Percentiles rank a stretch among this genome's conserved stretches.
These are phyloP conservation scores for Lymantria monacha DNA, from an alignment of 2,888 invertebrate species.

Conservation along the genomic window DNA sequence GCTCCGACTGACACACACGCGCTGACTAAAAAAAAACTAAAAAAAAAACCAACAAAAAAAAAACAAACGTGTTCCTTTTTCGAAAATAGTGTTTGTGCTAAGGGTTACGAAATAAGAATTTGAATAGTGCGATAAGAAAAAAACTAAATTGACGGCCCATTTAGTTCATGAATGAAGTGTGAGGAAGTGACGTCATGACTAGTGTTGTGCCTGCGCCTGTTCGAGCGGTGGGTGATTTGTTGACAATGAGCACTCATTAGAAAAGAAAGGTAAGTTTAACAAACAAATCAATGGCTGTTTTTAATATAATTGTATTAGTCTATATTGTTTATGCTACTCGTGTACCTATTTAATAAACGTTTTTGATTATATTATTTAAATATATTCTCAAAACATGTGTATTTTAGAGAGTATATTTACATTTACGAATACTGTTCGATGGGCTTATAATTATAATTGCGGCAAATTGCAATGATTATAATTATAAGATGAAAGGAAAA, in stretches of 20 bases:
- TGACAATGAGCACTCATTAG: conserved; percentile 78
- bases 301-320: conserved; percentile 41
- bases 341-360: neutral
- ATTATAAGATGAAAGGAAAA: neutral
- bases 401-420: neutral
- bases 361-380: neutral
- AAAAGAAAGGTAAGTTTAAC: conserved; percentile 73
- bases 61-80: conserved; percentile 34
- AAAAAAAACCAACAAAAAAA: conserved; percentile 21
- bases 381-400: neutral
- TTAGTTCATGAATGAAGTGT: conserved; percentile 75
- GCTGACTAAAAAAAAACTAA: conserved; percentile 39
- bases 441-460: neutral
- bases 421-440: neutral
- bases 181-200: conserved; percentile 78
- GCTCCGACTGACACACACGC: conserved; percentile 70
- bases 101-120: conserved; percentile 25
- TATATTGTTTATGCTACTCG: conserved; percentile 9
- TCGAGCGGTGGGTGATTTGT: conserved; percentile 57
- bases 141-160: conserved; percentile 50
- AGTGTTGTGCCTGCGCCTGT: conserved; percentile 72
- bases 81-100: conserved; percentile 29
- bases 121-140: conserved; percentile 47
- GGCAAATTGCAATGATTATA: neutral
- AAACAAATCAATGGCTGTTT: conserved; percentile 45